Conservation (phyloP, 2,888 invertebrate species). For the Salticus scenicus region DNA sequence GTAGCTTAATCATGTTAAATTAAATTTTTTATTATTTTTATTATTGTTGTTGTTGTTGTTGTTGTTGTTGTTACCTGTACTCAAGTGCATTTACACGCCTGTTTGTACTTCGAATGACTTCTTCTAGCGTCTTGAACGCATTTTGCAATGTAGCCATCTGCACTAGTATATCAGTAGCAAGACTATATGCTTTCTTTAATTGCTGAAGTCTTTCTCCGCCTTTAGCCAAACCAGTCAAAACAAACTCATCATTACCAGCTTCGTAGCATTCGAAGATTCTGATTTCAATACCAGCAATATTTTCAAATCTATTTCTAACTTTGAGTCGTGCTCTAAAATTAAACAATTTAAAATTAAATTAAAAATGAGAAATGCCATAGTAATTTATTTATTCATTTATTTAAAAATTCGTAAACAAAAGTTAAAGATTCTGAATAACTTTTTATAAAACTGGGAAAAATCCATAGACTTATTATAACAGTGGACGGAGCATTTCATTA, state of each 20-base stretch:
- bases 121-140: slow-evolving; percentile 44
- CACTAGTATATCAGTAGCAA: slow-evolving; percentile 36
- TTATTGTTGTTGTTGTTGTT: no score
- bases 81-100: slow-evolving; percentile 49
- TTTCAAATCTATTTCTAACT: slow-evolving; percentile 30
- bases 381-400: no score
- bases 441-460: no score
- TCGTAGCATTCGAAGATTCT: slow-evolving; percentile 11
- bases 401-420: no score
- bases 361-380: no score
- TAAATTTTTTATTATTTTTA: no score
- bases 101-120: slow-evolving; percentile 32
- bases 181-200: slow-evolving; percentile 33
- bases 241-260: slow-evolving; percentile 13
- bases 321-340: slow-evolving; percentile 21
- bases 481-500: no score
- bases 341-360: no score
- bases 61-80: background rate
- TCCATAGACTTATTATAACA: no score
- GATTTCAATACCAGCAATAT: slow-evolving; percentile 37
- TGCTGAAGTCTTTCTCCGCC: slow-evolving; percentile 27
- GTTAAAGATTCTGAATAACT: no score
- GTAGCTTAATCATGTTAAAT: no score
- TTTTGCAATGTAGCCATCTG: slow-evolving; percentile 52
- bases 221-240: slow-evolving; percentile 35